Percentiles rank a stretch among this genome's conserved stretches.
Conservation (phyloP, 2,113 vertebrate species). For the Platichthys stellatus region DNA sequence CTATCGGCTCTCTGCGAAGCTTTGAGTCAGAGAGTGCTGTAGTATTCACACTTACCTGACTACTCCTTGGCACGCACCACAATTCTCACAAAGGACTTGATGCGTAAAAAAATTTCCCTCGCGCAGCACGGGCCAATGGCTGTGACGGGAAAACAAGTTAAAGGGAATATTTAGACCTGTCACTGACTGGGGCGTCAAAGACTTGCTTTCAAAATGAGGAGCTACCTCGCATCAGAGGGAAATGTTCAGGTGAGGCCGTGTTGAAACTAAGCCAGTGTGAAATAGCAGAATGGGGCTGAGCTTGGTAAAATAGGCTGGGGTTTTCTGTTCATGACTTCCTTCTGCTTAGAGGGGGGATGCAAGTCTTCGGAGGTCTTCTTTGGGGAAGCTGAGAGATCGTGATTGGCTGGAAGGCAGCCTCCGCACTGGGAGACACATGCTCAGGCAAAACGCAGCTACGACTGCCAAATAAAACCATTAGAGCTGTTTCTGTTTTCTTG, state of each 20-base stretch:
- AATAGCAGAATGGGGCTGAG: slow-evolving; percentile 58
- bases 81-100: slow-evolving; percentile 48
- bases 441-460: slow-evolving; percentile 31
- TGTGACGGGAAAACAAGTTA: slow-evolving; percentile 55
- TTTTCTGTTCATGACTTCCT: slow-evolving; percentile 55
- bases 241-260: slow-evolving; percentile 48
- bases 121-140: slow-evolving; percentile 42
- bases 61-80: slow-evolving; percentile 40
- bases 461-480: slow-evolving; percentile 34
- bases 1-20: slow-evolving; percentile 31
- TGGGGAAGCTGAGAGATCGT: slow-evolving; percentile 25
- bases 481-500: slow-evolving; percentile 43
- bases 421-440: slow-evolving; percentile 24
- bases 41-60: slow-evolving; percentile 52
- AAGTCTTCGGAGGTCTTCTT: slow-evolving; percentile 49
- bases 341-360: slow-evolving; percentile 25
- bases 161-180: slow-evolving; percentile 54
- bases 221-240: slow-evolving; percentile 37
- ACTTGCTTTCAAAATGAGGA: slow-evolving; percentile 31
- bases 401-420: slow-evolving; percentile 48
- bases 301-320: slow-evolving; percentile 43
- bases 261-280: slow-evolving; percentile 59
- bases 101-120: slow-evolving; percentile 45
- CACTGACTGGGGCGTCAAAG: slow-evolving; percentile 46
- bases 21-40: slow-evolving; percentile 39